These are phyloP conservation scores for Teleogryllus occipitalis DNA, from an alignment of 1,140 invertebrate species.

Conservation along the genomic window DNA sequence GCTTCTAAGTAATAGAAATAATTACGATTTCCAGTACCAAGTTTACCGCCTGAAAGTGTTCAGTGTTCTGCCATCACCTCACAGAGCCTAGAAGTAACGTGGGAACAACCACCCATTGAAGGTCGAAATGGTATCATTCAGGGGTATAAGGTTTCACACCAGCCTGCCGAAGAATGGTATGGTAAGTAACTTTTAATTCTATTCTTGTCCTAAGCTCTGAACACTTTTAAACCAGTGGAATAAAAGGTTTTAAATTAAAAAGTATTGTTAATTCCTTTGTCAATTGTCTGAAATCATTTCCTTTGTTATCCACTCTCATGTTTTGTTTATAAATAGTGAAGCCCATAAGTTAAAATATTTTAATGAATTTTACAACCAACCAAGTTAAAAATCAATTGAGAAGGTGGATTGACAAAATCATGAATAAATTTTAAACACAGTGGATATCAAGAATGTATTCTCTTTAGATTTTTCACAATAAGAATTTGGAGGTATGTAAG, in stretches of 20 bases:
- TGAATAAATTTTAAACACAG: background rate
- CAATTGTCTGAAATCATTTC: no score
- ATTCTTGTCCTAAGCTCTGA: no score
- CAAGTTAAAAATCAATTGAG: no score
- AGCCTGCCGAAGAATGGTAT: slow-evolving; percentile 58
- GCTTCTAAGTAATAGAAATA: background rate
- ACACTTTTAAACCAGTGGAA: no score
- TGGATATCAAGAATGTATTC: background rate
- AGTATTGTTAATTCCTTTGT: no score
- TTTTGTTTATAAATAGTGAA: no score
- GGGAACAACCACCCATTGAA: slow-evolving; percentile 72
- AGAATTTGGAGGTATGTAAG: background rate
- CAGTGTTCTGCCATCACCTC: slow-evolving; percentile 69
- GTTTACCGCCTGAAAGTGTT: slow-evolving; percentile 67
- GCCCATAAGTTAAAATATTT: no score
- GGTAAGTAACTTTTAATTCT: slow-evolving; percentile 41
- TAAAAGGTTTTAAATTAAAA: no score
- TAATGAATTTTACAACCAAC: no score
- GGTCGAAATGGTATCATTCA: slow-evolving; percentile 79
- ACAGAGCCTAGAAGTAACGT: slow-evolving; percentile 74
- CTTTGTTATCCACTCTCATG: no score
- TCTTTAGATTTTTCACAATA: background rate
- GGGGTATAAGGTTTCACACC: slow-evolving; percentile 65
- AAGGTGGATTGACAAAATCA: background rate
- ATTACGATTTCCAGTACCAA: slow-evolving; percentile 51